Evolutionary conservation across 1,140 invertebrate species (phyloP), one percentile per base, ranked within the genome.

Genomic region (Lepidurus arcticus): DNA sequence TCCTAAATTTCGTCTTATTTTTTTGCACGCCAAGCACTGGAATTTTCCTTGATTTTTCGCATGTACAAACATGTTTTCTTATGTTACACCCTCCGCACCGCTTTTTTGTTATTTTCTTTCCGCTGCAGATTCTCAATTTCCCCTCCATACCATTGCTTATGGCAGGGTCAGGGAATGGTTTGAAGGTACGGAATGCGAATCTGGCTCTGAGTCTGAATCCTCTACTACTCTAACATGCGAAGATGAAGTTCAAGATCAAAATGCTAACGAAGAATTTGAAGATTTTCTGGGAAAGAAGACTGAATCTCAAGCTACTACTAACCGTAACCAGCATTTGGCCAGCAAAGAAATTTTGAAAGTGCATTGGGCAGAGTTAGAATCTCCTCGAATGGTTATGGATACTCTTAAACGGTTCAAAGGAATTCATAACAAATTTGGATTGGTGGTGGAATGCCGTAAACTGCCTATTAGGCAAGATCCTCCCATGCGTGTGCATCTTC

Each of bases 321-420:
- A 34, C 34, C 34, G 3, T 34, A 65, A 65, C 53, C 16, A 65
- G 53, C 53, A 65, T 65, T 65, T 65, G 21, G 21, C 53, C 53
- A 65, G 53, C 53, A 65, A 13, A 65, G n/a, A 21, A 65, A 65
- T 65, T 65, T 65, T 65, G 53, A 65, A 9, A 65, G 53, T 65
- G 53, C 53, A 65, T 21, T 65, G 53, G 53, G 53, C 53, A 13
- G 53, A 65, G 21, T 65, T 65, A 65, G 53, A 65, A 65, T 65
- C 53, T 65, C 53, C 53, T 21, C 53, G 53, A 21, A n/a, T 65
- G 53, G 53, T 65, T 65, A 65, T 65, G 53, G 53, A 65, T 65
- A 65, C n/a, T 65, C 16, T 13, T 7, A 65, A 65, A 13, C 53
- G 53, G 53, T 65, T 65, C 16, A 65, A 65, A 65, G 53, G 53